phyloP scores from a whole-genome alignment of 2,888 invertebrate species.

The Thysanoteuthis rhombus region DNA sequence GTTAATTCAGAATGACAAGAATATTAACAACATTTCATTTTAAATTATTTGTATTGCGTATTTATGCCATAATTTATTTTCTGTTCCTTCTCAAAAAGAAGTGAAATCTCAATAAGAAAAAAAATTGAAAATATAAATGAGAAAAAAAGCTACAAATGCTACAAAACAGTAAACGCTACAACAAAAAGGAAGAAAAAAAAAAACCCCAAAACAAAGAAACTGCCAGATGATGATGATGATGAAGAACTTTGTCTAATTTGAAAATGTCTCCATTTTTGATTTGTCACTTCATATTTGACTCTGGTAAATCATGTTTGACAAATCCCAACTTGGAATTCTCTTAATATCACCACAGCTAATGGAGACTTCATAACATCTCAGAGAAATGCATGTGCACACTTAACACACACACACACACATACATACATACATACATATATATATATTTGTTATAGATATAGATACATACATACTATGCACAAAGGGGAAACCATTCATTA shows the following conservation, averaged over 20 bases:
- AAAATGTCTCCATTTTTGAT: conserved; percentile 12
- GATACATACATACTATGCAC: too few species aligned
- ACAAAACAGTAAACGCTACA: background rate
- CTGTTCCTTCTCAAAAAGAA: background rate
- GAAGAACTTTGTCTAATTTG: background rate
- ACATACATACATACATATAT: too few species aligned
- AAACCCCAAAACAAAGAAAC: too few species aligned
- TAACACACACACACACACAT: too few species aligned
- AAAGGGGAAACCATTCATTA: too few species aligned
- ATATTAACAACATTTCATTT: background rate
- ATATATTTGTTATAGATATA: too few species aligned
- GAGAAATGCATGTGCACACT: background rate
- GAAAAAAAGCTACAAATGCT: background rate
- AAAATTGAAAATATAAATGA: background rate
- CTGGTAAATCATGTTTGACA: background rate
- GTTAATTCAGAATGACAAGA: background rate
- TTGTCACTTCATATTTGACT: background rate
- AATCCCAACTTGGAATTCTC: background rate
- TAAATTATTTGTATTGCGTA: conserved; percentile 12
- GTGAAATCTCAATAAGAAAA: too few species aligned
- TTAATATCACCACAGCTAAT: background rate
- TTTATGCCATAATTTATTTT: background rate
- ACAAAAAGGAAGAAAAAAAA: background rate
- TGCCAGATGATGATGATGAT: too few species aligned
- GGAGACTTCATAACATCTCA: background rate